Conservation (phyloP, 2,113 vertebrate species). For the Corythaeola cristata region DNA sequence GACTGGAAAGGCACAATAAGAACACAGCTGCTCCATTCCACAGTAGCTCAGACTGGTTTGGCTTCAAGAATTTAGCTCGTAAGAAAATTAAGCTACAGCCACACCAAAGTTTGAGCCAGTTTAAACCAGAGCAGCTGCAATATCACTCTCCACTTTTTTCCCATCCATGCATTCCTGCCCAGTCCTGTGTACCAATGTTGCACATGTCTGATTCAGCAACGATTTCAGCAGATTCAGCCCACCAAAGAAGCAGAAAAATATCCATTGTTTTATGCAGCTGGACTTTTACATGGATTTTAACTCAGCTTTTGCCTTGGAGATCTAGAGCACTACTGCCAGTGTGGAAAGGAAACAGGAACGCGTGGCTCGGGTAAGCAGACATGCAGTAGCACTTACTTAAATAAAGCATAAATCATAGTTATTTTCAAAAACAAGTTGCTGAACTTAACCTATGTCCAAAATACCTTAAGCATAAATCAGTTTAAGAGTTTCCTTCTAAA, state of each 20-base stretch:
- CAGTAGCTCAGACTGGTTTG: not conserved
- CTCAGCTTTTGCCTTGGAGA: not conserved
- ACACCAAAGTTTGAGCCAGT: not conserved
- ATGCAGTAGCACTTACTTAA: not conserved
- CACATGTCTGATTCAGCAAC: not conserved
- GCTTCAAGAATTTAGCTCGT: not conserved
- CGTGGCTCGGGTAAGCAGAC: not conserved
- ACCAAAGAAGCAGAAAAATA: not conserved
- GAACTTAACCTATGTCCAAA: not conserved
- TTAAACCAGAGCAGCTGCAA: not conserved
- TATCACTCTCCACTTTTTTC: not conserved
- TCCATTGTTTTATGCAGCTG: not conserved
- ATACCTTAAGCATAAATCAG: not conserved
- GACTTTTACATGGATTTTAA: not conserved
- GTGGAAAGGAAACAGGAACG: not conserved
- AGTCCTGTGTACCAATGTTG: not conserved
- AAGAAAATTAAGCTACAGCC: not conserved
- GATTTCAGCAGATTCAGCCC: not conserved
- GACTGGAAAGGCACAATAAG: not conserved
- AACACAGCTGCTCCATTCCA: rapidly evolving
- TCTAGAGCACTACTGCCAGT: not conserved
- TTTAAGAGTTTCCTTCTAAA: not conserved
- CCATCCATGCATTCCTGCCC: not conserved
- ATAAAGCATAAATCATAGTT: not conserved
- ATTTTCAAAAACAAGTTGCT: not conserved